These are phyloP conservation scores for Equus quagga DNA, from an alignment of 2,113 vertebrate genomes.

Conservation along the genomic window DNA sequence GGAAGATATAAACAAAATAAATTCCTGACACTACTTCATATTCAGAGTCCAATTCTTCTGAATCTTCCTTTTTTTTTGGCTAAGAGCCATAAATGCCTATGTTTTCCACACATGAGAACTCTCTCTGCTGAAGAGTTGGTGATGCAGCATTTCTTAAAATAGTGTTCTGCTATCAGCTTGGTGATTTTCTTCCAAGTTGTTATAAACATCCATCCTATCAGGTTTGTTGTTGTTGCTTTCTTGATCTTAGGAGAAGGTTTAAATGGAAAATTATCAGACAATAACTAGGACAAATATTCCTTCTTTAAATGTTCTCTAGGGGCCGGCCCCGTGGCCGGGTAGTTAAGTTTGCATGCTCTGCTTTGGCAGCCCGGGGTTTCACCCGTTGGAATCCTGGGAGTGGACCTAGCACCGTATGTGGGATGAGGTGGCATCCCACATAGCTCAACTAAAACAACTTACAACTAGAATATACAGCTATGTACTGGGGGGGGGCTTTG, in stretches of 20 bases:
- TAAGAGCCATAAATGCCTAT: neutral
- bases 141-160: slow-evolving; percentile 40
- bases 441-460: too few relatives aligned
- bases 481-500: too few relatives aligned
- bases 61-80: neutral
- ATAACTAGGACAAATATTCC: neutral
- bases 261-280: neutral
- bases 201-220: neutral
- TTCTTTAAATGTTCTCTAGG: neutral
- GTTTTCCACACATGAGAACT: neutral
- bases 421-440: too few relatives aligned
- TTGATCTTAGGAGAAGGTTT: neutral
- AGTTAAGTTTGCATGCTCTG: too few relatives aligned
- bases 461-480: too few relatives aligned
- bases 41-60: neutral
- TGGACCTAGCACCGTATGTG: too few relatives aligned
- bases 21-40: neutral
- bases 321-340: too few relatives aligned
- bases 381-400: too few relatives aligned
- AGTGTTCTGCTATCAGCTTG: neutral
- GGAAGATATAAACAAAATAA: neutral
- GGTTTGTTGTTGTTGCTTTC: neutral
- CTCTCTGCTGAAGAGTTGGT: neutral
- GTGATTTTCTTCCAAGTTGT: neutral
- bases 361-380: too few relatives aligned